Base-by-base conservation (phyloP, 2,888 invertebrate genomes). In the Dynastes tityus region DNA sequence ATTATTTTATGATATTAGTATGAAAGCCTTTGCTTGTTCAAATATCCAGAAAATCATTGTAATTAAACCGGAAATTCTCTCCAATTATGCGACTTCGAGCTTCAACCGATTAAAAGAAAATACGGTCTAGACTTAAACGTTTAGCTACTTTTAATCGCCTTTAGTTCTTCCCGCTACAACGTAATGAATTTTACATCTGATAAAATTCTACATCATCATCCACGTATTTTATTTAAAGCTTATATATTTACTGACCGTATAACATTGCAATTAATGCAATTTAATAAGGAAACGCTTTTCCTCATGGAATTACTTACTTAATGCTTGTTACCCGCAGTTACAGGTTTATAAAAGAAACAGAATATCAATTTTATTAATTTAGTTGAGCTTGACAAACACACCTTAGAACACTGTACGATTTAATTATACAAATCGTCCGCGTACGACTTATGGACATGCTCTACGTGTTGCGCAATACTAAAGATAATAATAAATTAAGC, bases 401-500 rank as follows among this genome's bases (percentile, higher is more conserved):
- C 45, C 5, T 45, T 45, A 9, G 45, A 8, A 45, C 45, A 8
- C 22, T 37, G 16, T 13, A 9, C 6, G 45, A 22, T 13, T 40
- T 58, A 61, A 73, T 40, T 58, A 22, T 73, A 73, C 45, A 45
- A 40, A 40, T 58, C 16, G 11, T 49, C 9, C 61, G 40, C 73
- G 27, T 73, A 40, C 61, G 9, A 22, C 16, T 32, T 71, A 68
- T 27, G 11, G 27, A 40, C 40, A 74, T 45, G 45, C 8, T 45
- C 6, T 45, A 45, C 55, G 71, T 49, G 27, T 74, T 74, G 29
- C 61, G 45, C 45, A 74, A 74, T n/a, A 11, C 16, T 29, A 40
- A 58, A 61, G 16, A 74, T 74, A 65, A 40, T 65, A 71, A 37
- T 37, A 53, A 45, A 74, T 45, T 61, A 40, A 37, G 6, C 13